phyloP scores from a whole-genome alignment of 1,140 invertebrate species.

The Drosophila orena region DNA sequence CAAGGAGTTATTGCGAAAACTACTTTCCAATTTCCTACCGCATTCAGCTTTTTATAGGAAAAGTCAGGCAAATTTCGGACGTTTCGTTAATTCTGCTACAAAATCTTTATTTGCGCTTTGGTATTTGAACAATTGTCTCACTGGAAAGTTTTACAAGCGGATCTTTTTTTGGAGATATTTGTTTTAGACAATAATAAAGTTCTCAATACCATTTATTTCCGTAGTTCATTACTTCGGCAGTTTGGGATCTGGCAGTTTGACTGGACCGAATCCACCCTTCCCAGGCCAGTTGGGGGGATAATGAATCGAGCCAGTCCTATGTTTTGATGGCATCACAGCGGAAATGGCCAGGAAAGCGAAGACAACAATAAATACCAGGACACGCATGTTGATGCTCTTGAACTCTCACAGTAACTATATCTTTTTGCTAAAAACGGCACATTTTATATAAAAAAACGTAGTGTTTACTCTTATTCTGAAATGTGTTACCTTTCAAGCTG shows the following conservation, averaged over 20 bases:
- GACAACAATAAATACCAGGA: neutral
- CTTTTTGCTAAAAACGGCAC: neutral
- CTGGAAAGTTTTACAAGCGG: constrained; percentile 37
- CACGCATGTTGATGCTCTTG: constrained; percentile 2
- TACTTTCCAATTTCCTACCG: constrained; percentile 17
- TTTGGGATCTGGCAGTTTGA: too few relatives aligned
- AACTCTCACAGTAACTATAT: neutral
- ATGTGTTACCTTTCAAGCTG: neutral
- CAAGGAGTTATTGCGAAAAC: constrained; percentile 19
- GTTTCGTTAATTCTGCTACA: neutral
- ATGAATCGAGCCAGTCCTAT: too few relatives aligned
- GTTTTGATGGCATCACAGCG: neutral
- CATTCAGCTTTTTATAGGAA: constrained; percentile 16
- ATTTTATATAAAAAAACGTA: neutral
- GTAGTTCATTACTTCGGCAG: neutral
- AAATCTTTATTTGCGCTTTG: constrained; percentile 30
- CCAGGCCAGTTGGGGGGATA: constrained; percentile 9
- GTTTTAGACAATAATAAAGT: neutral
- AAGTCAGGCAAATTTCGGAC: constrained; percentile 7
- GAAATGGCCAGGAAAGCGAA: constrained; percentile 11
- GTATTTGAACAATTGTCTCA: constrained; percentile 38
- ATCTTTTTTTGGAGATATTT: neutral
- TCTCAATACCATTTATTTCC: neutral
- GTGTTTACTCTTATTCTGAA: neutral
- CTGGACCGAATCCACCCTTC: constrained; percentile 16